Evolutionary conservation across 2,888 invertebrate species (phyloP).

Genomic region (Callyntrura guangdongensis): DNA sequence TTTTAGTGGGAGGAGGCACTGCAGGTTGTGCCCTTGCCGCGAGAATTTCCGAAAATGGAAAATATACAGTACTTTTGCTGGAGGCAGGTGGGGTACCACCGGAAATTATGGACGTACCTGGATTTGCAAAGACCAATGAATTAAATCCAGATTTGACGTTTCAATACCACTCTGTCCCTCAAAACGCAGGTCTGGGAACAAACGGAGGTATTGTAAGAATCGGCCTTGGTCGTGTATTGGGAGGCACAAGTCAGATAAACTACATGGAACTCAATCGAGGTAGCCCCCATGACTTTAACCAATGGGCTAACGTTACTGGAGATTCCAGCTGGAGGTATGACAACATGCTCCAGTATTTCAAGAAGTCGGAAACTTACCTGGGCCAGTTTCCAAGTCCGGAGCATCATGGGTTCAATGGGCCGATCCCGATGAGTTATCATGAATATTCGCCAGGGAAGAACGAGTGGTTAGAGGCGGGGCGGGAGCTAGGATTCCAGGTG

Average conservation of each 20-base stretch:
- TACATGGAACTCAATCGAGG: conserved; percentile 42
- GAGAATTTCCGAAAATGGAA: conserved; percentile 46
- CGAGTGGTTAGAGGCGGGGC: conserved; percentile 51
- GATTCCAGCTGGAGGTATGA: conserved; percentile 56
- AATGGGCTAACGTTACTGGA: conserved; percentile 51
- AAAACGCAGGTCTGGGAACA: conserved; percentile 23
- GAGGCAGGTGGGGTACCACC: conserved; percentile 56
- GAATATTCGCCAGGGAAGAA: conserved; percentile 57
- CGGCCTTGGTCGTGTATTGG: conserved; percentile 31
- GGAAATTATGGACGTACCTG: conserved; percentile 48
- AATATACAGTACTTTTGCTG: conserved; percentile 9
- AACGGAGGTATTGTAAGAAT: conserved; percentile 28
- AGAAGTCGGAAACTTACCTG: conserved; percentile 47
- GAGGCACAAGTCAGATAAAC: conserved; percentile 45
- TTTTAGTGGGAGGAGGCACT: conserved; percentile 64
- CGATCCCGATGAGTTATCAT: conserved; percentile 43
- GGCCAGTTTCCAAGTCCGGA: conserved; percentile 49
- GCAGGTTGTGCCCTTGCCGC: conserved; percentile 42
- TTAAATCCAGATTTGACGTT: conserved; percentile 46
- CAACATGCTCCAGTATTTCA: conserved; percentile 50
- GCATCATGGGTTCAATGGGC: conserved; percentile 68
- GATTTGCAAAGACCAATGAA: conserved; percentile 28
- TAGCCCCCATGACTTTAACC: conserved; percentile 35
- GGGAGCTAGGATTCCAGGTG: conserved; percentile 43
- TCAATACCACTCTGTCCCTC: conserved; percentile 60